phyloP scores from a whole-genome alignment of 1,140 invertebrate species.

The Trachymyrmex cornetzi region DNA sequence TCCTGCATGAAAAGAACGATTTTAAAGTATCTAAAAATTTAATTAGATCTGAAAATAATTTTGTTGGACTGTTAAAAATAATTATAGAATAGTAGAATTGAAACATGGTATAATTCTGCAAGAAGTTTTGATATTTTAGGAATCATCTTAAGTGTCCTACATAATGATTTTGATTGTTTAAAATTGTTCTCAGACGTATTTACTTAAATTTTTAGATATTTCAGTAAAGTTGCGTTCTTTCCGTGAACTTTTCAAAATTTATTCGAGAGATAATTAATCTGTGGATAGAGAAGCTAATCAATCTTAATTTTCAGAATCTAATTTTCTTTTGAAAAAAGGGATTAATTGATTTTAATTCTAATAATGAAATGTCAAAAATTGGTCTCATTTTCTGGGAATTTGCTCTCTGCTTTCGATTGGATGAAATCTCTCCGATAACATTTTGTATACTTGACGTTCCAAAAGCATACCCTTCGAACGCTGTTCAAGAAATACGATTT shows the following conservation, averaged over 20 bases:
- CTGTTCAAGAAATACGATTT: not conserved
- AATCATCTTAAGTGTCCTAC: too few relatives aligned
- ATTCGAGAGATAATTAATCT: not conserved
- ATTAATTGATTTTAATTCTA: not conserved
- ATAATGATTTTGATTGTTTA: too few relatives aligned
- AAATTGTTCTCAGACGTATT: too few relatives aligned
- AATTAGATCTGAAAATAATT: too few relatives aligned
- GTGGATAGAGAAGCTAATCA: not conserved
- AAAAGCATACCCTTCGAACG: not conserved
- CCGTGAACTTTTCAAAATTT: not conserved
- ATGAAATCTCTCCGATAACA: not conserved
- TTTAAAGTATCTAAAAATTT: too few relatives aligned
- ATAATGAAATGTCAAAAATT: not conserved
- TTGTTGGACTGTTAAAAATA: too few relatives aligned
- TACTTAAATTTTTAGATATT: too few relatives aligned
- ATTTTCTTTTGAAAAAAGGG: not conserved
- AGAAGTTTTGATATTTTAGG: too few relatives aligned
- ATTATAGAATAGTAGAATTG: too few relatives aligned
- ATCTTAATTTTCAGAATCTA: not conserved
- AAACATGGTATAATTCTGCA: too few relatives aligned
- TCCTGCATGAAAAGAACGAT: too few relatives aligned
- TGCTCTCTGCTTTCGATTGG: not conserved
- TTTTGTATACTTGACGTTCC: not conserved
- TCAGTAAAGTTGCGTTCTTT: too few relatives aligned
- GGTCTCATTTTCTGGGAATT: not conserved